Conservation (phyloP, 92 coral and sea anemone genomes). For the Zoanthus sansibaricus region DNA sequence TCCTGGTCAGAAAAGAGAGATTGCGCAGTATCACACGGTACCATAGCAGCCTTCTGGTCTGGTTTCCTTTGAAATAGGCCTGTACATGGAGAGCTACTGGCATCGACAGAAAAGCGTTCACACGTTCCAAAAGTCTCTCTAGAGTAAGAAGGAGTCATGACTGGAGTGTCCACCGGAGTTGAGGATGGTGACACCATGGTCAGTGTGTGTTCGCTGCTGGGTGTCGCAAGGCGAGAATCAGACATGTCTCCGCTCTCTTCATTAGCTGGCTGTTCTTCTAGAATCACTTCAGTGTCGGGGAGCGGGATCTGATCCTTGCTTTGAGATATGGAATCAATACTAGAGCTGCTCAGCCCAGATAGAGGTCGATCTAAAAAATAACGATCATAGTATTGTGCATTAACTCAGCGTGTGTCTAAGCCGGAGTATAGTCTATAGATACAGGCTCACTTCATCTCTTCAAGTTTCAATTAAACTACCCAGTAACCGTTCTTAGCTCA, state of each 20-base stretch:
- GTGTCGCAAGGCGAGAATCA: constrained; percentile 8
- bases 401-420: too few species aligned
- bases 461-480: too few species aligned
- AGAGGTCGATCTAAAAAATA: constrained; percentile 8
- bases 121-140: background rate
- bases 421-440: too few species aligned
- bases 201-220: constrained; percentile 23
- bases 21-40: background rate
- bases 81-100: background rate
- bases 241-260: background rate
- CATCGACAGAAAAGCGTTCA: constrained; percentile 22
- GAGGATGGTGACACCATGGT: constrained; percentile 22
- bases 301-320: background rate
- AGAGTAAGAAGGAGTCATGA: background rate
- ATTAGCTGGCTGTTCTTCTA: constrained; percentile 17
- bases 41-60: constrained; percentile 3
- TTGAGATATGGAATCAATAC: constrained; percentile 13
- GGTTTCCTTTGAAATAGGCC: background rate
- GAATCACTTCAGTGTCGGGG: constrained; percentile 19
- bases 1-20: constrained; percentile 15
- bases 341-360: constrained; percentile 20
- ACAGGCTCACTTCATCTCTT: too few species aligned
- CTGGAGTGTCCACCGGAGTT: constrained; percentile 33
- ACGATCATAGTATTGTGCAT: too few species aligned
- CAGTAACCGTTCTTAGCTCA: too few species aligned